Conservation (phyloP, 2,888 invertebrate genomes). For the Endotricha flammealis region DNA sequence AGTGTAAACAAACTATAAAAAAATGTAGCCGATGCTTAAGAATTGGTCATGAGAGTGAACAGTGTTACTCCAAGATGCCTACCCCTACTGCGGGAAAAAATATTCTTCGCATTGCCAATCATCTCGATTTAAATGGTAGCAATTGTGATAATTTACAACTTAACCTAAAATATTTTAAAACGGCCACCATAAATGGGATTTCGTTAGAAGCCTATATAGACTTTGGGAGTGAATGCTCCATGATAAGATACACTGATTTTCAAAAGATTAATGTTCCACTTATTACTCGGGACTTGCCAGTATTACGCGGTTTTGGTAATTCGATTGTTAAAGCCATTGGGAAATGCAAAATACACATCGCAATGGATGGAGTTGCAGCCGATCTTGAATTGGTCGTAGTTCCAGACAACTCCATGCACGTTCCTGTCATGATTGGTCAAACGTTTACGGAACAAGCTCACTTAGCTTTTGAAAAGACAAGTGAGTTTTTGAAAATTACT, state of each 20-base stretch:
- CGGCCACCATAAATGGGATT: background rate
- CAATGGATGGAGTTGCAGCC: background rate
- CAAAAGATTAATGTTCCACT: background rate
- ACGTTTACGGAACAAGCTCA: slow-evolving; percentile 3
- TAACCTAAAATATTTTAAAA: background rate
- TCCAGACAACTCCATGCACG: background rate
- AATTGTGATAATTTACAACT: background rate
- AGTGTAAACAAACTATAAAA: background rate
- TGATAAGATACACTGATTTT: background rate
- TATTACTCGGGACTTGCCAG: background rate
- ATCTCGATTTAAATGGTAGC: background rate
- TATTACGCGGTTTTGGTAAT: background rate
- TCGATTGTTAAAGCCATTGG: background rate
- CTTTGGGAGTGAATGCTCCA: slow-evolving; percentile 2
- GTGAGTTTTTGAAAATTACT: background rate
- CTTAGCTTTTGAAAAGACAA: background rate
- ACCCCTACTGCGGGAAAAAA: background rate
- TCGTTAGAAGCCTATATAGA: background rate
- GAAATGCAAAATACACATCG: background rate
- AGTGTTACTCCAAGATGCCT: background rate
- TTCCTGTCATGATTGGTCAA: background rate
- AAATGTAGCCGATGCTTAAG: background rate
- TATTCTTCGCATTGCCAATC: background rate
- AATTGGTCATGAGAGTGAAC: background rate
- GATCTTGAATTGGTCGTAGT: background rate